These are phyloP conservation scores for Mesoclemmys tuberculata DNA, from an alignment of 2,113 vertebrate genomes.

Conservation along the genomic window DNA sequence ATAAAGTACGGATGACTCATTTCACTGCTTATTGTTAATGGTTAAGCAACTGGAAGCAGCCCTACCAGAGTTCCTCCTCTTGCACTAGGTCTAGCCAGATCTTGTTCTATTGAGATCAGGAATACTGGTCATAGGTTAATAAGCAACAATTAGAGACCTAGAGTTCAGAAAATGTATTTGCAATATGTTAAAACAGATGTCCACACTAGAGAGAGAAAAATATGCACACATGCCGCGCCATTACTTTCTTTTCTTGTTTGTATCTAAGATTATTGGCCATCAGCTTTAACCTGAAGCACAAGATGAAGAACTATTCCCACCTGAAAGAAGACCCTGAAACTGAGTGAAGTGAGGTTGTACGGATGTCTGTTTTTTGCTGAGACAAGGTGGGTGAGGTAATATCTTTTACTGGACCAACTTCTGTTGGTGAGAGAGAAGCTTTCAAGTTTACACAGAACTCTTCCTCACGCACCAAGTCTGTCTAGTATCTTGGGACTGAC, in stretches of 20 bases:
- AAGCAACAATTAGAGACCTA: not conserved
- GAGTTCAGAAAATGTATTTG: conserved; percentile 17
- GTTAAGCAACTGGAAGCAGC: conserved; percentile 60
- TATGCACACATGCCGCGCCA: not conserved
- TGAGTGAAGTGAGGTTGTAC: not conserved
- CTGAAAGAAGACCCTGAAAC: not conserved
- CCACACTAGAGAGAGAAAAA: not conserved
- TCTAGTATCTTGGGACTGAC: not conserved
- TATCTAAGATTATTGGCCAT: not conserved
- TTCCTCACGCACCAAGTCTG: not conserved
- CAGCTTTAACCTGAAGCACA: not conserved
- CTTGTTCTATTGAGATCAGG: rapidly evolving
- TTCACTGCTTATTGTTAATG: conserved; percentile 47
- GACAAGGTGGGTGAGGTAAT: too few relatives aligned
- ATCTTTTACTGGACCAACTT: too few relatives aligned
- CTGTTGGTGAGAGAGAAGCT: too few relatives aligned
- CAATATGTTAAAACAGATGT: not conserved
- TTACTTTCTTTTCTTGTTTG: conserved; percentile 7
- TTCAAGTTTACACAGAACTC: too few relatives aligned
- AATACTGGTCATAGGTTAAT: conserved; percentile 7
- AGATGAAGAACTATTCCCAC: not conserved
- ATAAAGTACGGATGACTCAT: conserved; percentile 56
- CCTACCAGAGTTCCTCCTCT: conserved; percentile 12
- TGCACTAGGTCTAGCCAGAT: not conserved
- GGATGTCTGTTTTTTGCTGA: not conserved